A percentile compares a stretch with the other conserved stretches of the same genome.
Evolutionary conservation across 2,113 vertebrate genomes (phyloP).

Genomic region (Gila orcuttii): DNA sequence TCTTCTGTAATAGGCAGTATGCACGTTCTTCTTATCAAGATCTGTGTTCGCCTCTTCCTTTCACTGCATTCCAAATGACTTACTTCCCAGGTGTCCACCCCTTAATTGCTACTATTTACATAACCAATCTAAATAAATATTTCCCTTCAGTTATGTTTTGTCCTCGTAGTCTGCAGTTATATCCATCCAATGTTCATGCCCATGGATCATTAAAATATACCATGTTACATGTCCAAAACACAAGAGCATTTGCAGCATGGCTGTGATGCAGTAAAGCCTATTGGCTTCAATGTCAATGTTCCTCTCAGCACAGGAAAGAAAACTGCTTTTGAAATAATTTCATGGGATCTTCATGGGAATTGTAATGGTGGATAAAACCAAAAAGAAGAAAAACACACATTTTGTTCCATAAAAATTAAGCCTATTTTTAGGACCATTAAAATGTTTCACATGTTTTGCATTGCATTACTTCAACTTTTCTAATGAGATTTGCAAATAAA

Average conservation of each 20-base stretch:
- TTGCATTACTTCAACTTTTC: neutral
- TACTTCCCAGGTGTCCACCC: neutral
- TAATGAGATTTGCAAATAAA: neutral
- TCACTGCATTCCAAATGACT: neutral
- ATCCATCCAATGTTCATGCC: no score
- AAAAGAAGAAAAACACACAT: neutral
- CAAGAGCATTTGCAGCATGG: neutral
- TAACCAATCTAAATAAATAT: neutral
- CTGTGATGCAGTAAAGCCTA: neutral
- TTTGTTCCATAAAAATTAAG: neutral
- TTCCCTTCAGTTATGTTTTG: neutral
- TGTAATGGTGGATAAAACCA: neutral
- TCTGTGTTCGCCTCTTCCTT: neutral
- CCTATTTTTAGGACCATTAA: neutral
- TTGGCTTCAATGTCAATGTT: neutral
- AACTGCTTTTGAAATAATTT: neutral
- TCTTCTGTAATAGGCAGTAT: slow-evolving; percentile 22
- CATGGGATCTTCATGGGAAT: neutral
- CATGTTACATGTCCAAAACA: neutral
- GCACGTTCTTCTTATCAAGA: neutral
- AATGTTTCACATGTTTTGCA: neutral
- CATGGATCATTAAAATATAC: neutral
- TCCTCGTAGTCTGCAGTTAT: neutral
- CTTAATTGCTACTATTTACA: neutral
- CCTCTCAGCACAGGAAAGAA: neutral